Conservation (phyloP, 2,888 invertebrate species). For the Ophraella communa region DNA sequence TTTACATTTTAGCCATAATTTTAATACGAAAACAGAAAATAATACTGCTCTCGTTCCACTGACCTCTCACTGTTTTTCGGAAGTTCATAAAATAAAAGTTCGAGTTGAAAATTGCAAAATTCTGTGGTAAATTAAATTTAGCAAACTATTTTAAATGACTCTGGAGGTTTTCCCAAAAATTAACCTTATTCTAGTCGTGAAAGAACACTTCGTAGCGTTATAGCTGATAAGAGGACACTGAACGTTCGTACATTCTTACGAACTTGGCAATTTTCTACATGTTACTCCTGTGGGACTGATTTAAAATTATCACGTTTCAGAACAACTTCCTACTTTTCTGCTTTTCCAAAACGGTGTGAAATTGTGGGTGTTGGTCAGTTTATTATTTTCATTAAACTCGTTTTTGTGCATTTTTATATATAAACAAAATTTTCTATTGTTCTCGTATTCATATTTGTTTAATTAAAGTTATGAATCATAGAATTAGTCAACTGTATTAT, state of each 20-base stretch:
- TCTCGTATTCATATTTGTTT: neutral
- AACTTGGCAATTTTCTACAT: constrained; percentile 27
- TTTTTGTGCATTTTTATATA: neutral
- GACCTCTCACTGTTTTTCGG: too few species aligned
- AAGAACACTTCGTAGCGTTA: constrained; percentile 14
- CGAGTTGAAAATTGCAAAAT: neutral
- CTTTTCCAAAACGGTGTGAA: constrained; percentile 10
- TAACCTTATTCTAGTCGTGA: constrained; percentile 7
- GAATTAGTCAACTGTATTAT: neutral
- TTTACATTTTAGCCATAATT: too few species aligned
- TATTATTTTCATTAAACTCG: neutral
- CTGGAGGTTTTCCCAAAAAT: constrained; percentile 4
- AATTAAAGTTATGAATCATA: neutral
- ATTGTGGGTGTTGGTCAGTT: constrained; percentile 11
- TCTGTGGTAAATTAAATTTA: constrained; percentile 1
- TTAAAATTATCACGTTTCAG: constrained; percentile 26
- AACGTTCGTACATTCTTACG: constrained; percentile 19
- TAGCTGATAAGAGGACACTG: constrained; percentile 23
- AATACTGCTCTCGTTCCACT: too few species aligned
- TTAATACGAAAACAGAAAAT: too few species aligned
- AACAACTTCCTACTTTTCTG: constrained; percentile 17
- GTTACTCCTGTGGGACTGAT: constrained; percentile 18
- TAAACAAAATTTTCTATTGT: neutral
- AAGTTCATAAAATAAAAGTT: too few species aligned
- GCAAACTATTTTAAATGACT: constrained; percentile 3